Base-by-base conservation (phyloP, 2,113 vertebrate genomes). In the Psophia crepitans region DNA sequence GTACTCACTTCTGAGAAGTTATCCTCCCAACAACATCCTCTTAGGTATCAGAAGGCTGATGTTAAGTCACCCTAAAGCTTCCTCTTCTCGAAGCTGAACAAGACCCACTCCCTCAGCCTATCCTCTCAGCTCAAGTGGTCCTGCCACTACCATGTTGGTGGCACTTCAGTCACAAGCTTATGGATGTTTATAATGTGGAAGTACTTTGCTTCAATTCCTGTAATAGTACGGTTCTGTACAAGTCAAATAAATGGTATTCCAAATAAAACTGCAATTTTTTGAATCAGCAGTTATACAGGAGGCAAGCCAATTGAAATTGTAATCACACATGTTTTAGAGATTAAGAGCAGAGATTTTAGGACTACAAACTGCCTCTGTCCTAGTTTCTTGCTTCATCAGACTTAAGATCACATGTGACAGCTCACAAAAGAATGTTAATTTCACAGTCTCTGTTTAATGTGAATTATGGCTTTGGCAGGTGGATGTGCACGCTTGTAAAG, bases 391-490 rank as follows among this genome's bases (percentile, higher is more conserved):
- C 24, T 89, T 73, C 41, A 43, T 79, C 46, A 87, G 58, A 71
- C 61, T 60, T 71, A 87, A 84, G 60, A 86, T 78, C 46, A 80
- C 64, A 49, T 61, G 82, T 12, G 26, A 89, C 81, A 76, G 6
- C 49, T 88, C n/a, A 74, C 39, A 51, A 74, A 92, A 80, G 19
- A 80, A 66, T 6, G 4, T 54, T 85, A 90, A 88, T 92, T 93
- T 90, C 64, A 81, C 14, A 57, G 13, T 44, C 49, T 83, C 63
- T 5, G 9, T 80, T 90, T 96, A 80, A 88, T 80, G 23, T 56
- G 71, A 84, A 46, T 84, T 76, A 86, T 56, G 35, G 66, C 26
- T 90, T 90, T 94, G 93, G 94, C 88, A 84, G 71, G 80, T 77
- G 70, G 61, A 87, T 83, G 63, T 32, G 10, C 43, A 30, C 41